Base-by-base conservation (phyloP, 2,888 invertebrate genomes). In the Loripinus fragilis region DNA sequence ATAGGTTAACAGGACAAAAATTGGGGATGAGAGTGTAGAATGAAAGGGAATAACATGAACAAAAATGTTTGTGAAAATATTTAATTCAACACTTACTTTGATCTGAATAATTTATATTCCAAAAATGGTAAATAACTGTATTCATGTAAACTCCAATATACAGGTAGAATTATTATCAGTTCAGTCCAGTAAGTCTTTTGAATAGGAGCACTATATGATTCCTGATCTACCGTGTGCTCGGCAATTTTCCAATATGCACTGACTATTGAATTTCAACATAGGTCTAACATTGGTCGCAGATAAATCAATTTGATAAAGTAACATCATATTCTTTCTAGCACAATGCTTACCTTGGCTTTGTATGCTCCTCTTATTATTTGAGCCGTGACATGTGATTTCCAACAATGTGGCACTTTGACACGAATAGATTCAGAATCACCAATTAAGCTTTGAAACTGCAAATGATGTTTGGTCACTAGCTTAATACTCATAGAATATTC, bases 161-260 rank as follows among this genome's bases (percentile, higher is more conserved):
- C 60, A 60, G 60, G 60, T 60, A 60, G 33, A 25, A 55, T 33
- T 33, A 28, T 33, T 60, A 60, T 60, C 60, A 30, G 60, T 60
- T 33, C 33, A 33, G 33, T 60, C 60, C 33, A 33, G 33, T 60
- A 3, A 12, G 60, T 60, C 60, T 60, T 60, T 60, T 60, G 8
- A 60, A 60, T 60, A 60, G 17, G 20, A 52, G 60, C 28, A 28
- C 12, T 60, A 60, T 60, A 33, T 60, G 60, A 60, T 60, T 60
- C 60, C 60, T 33, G 23, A 60, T 60, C 60, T 60, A 60, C 60
- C 33, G 60, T 60, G 28, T 33, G 60, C 60, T 60, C 60, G 60
- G 60, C 60, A 60, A 60, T 60, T 60, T 60, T 60, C 60, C 60
- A 60, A 60, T 60, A 60, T 60, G 60, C 60, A 60, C 33, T 60